phyloP scores from a whole-genome alignment of 2,113 vertebrate genomes.

The Burhinus oedicnemus region DNA sequence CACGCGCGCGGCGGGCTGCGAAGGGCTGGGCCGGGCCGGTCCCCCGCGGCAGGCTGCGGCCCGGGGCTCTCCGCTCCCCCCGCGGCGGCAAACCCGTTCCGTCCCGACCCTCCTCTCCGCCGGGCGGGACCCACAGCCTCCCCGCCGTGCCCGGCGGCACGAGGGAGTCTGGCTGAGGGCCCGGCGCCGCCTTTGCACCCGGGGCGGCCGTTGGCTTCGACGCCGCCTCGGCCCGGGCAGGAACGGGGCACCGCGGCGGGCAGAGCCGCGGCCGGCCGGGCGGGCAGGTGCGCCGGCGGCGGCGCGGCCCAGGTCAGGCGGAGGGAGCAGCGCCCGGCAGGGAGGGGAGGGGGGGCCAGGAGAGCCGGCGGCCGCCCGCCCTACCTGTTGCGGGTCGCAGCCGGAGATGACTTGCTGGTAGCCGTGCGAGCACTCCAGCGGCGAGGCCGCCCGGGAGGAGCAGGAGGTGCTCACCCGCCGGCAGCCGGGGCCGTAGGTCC shows the following conservation, averaged over 20 bases:
- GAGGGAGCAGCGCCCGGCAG: too few relatives aligned
- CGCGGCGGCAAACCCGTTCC: too few relatives aligned
- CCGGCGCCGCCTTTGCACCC: neutral
- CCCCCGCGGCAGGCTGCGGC: too few relatives aligned
- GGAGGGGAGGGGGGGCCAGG: too few relatives aligned
- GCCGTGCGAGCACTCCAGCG: slow-evolving; percentile 54
- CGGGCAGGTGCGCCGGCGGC: neutral
- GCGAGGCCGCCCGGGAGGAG: slow-evolving; percentile 53
- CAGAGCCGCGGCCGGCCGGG: too few relatives aligned
- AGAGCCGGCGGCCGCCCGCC: too few relatives aligned
- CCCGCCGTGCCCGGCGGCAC: too few relatives aligned
- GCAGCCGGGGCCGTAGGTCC: slow-evolving; percentile 76
- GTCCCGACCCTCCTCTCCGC: neutral
- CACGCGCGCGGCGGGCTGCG: rapidly evolving
- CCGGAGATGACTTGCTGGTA: slow-evolving; percentile 62
- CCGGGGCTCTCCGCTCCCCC: neutral
- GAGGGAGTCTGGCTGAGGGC: neutral
- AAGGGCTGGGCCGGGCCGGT: neutral
- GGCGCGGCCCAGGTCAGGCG: too few relatives aligned
- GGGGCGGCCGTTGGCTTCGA: neutral
- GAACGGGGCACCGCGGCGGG: too few relatives aligned
- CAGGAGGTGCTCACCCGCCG: slow-evolving; percentile 56
- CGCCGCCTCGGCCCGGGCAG: neutral
- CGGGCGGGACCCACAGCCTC: neutral
- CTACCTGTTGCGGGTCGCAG: slow-evolving; percentile 53